These are phyloP conservation scores for Phalanger gymnotis DNA, from an alignment of 2,797 vertebrate species.

Conservation along the genomic window DNA sequence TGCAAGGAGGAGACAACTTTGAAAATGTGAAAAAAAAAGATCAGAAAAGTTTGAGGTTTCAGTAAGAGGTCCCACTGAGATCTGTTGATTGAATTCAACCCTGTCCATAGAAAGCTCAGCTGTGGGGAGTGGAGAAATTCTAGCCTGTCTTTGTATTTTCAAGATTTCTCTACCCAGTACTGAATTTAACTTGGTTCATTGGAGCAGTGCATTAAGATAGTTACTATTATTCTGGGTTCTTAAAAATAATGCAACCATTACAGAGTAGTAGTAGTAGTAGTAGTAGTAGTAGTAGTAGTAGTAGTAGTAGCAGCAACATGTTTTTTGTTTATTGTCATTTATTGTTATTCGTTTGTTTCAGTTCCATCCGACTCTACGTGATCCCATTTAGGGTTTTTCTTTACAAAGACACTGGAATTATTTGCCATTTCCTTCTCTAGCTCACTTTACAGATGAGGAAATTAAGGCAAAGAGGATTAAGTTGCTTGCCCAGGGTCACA, in stretches of 20 bases:
- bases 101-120: neutral
- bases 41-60: neutral
- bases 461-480: neutral
- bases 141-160: constrained; percentile 4
- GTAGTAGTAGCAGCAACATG: neutral
- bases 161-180: constrained; percentile 23
- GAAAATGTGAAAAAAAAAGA: constrained; percentile 1
- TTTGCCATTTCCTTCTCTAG: neutral
- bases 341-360: neutral
- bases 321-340: too few species aligned
- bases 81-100: constrained; percentile 5
- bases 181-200: neutral
- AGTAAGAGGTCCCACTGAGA: neutral
- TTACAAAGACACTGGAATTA: neutral
- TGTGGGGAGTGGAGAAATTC: constrained; percentile 36
- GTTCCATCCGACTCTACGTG: neutral
- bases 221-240: neutral
- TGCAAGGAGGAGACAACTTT: neutral
- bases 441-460: neutral
- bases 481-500: neutral
- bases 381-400: neutral
- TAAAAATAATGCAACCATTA: neutral
- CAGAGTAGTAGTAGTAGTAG: neutral
- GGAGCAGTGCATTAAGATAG: neutral
- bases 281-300: neutral